Evolutionary conservation across 2,797 vertebrate genomes (phyloP), one percentile per base, ranked within the genome.

Genomic region (Pogoniulus pusillus): DNA sequence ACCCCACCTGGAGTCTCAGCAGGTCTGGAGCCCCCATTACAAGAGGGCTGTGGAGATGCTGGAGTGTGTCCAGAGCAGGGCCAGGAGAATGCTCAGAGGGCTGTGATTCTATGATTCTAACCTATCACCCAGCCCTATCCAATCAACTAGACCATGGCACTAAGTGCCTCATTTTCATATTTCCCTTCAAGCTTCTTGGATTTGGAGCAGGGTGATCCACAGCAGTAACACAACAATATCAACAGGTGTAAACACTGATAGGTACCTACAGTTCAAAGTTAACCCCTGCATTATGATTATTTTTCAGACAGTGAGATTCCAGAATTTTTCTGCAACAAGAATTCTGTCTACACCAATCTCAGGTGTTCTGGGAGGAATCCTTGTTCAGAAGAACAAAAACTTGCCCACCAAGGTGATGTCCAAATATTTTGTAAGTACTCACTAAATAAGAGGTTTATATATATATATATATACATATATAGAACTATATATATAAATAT

Each of bases 221-320:
- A 55, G 78, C 34, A 53, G 14, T 32, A 79, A 12, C 3, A 1
- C 16, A 69, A 47, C 19, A 70, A 43, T 73, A 82, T 32, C 49
- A 82, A 23, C 9, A 64, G 32, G 17, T 73, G 3, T 53, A 72
- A 83, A 77, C 15, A 16, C 6, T 1, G 1, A 15, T 5, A 59
- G 9, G 1, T 35, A 3, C 5, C 39, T 47, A 10, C 27, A 11
- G 19, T 27, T 53, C 68, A 39, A 17, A 55, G 5, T 73, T 79
- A 70, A 4, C 2, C 5, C 15, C 3, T 18, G 15, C 0, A 0
- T 32, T 12, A 19, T 27, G 12, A 60, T 16, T 35, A 19, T 63
- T 71, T 83, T 86, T 76, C 57, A 55, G 8, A 18, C 4, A 6
- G 14, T 5, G 4, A 4, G 26, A 80, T 54, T 78, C 41, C 65